phyloP scores from a whole-genome alignment of 2,888 invertebrate species.

The Drosophila austrosaltans region DNA sequence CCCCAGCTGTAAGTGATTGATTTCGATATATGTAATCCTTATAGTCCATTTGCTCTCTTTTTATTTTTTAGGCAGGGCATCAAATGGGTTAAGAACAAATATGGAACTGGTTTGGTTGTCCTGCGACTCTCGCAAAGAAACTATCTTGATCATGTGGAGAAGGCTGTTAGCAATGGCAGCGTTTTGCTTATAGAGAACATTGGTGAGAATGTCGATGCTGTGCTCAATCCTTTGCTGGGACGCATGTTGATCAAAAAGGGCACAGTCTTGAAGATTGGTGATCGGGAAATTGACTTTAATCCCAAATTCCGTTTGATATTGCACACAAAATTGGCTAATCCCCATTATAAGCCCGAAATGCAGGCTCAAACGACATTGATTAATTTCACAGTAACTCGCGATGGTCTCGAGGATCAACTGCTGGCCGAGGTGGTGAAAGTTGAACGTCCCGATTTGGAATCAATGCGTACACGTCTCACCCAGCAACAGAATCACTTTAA shows the following conservation, averaged over 20 bases:
- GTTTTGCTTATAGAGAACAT: constrained; percentile 94
- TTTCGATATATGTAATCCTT: background rate
- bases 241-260: constrained; percentile 95
- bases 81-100: constrained; percentile 97
- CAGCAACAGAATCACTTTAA: constrained; percentile 97
- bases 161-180: constrained; percentile 89
- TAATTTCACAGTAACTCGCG: constrained; percentile 96
- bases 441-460: constrained; percentile 95
- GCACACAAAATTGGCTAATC: constrained; percentile 97
- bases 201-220: constrained; percentile 94
- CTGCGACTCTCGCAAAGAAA: constrained; percentile 91
- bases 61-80: constrained; percentile 88
- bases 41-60: background rate
- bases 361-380: constrained; percentile 98
- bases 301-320: constrained; percentile 91
- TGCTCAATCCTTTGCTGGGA: constrained; percentile 94
- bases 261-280: constrained; percentile 92
- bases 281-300: constrained; percentile 95
- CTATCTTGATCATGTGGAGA: constrained; percentile 93
- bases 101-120: constrained; percentile 88
- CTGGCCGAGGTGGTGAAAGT: constrained; percentile 96
- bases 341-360: constrained; percentile 98
- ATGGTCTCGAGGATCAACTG: constrained; percentile 96
- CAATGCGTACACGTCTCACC: constrained; percentile 91
- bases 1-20: constrained; percentile 88